Base-by-base conservation (phyloP, 2,888 invertebrate genomes). In the Mayetiola destructor region DNA sequence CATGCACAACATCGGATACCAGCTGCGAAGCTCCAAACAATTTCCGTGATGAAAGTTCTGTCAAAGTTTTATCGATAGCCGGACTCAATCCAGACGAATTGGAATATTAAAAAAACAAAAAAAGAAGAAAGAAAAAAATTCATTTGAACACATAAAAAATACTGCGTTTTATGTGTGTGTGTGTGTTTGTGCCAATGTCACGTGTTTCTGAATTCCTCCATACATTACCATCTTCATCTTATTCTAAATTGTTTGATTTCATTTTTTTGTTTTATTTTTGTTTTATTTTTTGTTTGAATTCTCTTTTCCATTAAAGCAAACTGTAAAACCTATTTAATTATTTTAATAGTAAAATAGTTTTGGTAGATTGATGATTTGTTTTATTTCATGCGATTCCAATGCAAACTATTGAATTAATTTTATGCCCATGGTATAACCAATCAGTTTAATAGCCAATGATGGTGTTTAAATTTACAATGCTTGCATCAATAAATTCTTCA, bases 1-100 rank as follows among this genome's bases (percentile, higher is more conserved):
- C 78, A 20, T 87, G 85, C 70, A 77, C 80, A 61, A 78, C 82
- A 0, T 77, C 80, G 20, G 78, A 81, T 65, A 84, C 84, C 3
- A 83, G 80, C 64, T 86, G 86, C 68, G 84, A 85, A 68, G 80
- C 81, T 1, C 71, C 80, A 3, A 70, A 69, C 61, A 64, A 66
- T 16, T 53, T 69, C 30, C 66, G 68, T 55, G 69, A 68, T 27
- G 66, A 66, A 29, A 64, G 66, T 14, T 66, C 66, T 6, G 63
- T 68, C 2, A 67, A 67, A 55, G 65, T 71, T 2, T 60, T 72
- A 30, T 66, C 68, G 3, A 56, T 72, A 6, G 66, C 67, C 23
- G 71, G 71, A 3, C 66, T 66, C 2, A 66, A 67, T 60, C 65
- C 70, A 2, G 65, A 65, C 32, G 67, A 64, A 37, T 63, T 71